These are phyloP conservation scores for Pholis gunnellus DNA, from an alignment of 2,113 vertebrate species.

Conservation along the genomic window DNA sequence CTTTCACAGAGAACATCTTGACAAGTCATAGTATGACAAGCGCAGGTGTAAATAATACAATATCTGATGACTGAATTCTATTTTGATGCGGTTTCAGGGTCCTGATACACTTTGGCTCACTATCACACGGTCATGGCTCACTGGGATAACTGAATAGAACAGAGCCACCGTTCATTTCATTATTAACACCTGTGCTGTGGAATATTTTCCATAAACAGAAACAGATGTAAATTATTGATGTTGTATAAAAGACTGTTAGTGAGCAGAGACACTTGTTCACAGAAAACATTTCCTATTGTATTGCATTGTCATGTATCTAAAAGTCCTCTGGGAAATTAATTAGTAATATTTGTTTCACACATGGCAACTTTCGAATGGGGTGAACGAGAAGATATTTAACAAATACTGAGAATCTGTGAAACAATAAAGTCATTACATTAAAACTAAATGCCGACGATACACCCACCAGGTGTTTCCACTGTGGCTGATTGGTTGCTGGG, in stretches of 20 bases:
- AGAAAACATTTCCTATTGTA: background rate
- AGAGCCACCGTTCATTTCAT: background rate
- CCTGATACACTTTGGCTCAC: background rate
- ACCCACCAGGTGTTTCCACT: conserved; percentile 11
- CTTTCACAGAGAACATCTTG: background rate
- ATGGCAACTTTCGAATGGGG: background rate
- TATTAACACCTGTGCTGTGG: conserved; percentile 5
- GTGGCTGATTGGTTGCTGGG: background rate
- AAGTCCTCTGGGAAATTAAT: background rate
- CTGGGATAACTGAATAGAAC: conserved; percentile 13
- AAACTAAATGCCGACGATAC: background rate
- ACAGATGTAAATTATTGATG: background rate
- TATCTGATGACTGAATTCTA: background rate
- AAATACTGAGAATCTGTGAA: background rate
- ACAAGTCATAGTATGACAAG: conserved; percentile 3
- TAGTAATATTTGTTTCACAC: background rate
- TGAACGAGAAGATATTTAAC: background rate
- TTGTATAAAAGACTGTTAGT: background rate
- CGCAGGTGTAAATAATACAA: conserved; percentile 16
- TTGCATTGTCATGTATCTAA: background rate
- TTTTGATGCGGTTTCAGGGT: conserved; percentile 9
- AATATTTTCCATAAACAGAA: background rate
- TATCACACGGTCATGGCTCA: background rate
- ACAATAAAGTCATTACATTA: background rate
- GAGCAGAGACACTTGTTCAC: background rate